Base-by-base conservation (phyloP, 2,888 invertebrate genomes). In the Scotopteryx bipunctaria region DNA sequence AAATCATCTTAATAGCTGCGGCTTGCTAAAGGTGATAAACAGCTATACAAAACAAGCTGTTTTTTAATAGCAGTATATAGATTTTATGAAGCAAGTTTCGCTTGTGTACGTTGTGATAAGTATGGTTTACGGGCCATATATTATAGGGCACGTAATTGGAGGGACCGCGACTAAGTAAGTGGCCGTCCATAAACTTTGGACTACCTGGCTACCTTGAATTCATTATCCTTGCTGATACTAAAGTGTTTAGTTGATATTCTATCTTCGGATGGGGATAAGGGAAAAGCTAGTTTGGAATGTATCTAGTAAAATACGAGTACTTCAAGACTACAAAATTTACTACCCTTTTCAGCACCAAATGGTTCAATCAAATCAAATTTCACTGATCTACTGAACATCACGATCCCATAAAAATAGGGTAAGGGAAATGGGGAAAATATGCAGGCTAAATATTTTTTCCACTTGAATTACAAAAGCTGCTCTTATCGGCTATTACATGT, bases 111-210 rank as follows among this genome's bases (percentile, higher is more conserved):
- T 66, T 73, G 69, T 77, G 86, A 86, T 86, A 84, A 84, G 78
- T 82, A 72, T 76, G 63, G 67, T 85, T 84, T 86, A 86, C 76
- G 76, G 66, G 67, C 70, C 73, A 76, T 81, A 83, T 82, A 83
- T 83, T 76, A 78, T 68, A 69, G 59, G 69, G 64, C 66, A 68
- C 67, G 77, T 81, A 81, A 83, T 81, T 78, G 72, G 76, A 66
- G 70, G 67, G 68, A 66, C 69, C 69, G 63, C 57, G 53, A 40
- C 53, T 63, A 55, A 61, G 60, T 61, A 65, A 66, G 59, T 61
- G 57, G 49, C 42, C 47, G 52, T 54, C 55, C 45, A 55, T 61
- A 61, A 62, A 60, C 57, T 52, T 42, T 15, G 46, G 42, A 42
- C 52, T 52, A 46, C 45, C 45, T 57, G 61, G 61, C 50, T 64